Evolutionary conservation across 2,888 invertebrate species (phyloP).

Genomic region (Dolomedes plantarius): DNA sequence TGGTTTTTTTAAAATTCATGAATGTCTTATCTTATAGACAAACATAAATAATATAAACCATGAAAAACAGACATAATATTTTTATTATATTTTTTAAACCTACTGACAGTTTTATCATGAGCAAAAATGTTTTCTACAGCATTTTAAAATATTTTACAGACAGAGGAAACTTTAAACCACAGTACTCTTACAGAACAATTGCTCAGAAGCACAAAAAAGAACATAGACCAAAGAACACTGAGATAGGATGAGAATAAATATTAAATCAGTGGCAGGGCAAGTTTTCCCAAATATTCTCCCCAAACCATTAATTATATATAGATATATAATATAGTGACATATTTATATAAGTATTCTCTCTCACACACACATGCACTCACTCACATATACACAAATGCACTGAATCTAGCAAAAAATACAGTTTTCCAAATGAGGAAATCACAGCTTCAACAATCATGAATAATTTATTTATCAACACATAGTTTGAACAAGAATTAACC

Average conservation of each 20-base stretch:
- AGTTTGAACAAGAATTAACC: slow-evolving; percentile 48
- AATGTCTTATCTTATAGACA: too few relatives aligned
- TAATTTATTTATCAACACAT: slow-evolving; percentile 16
- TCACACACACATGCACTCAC: too few relatives aligned
- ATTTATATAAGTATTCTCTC: too few relatives aligned
- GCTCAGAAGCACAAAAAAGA: slow-evolving; percentile 49
- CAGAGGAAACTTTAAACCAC: slow-evolving; percentile 52
- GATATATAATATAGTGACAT: too few relatives aligned
- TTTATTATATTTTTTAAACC: slow-evolving; percentile 33
- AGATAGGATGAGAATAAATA: slow-evolving; percentile 57
- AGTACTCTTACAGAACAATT: slow-evolving; percentile 50
- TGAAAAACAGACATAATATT: slow-evolving; percentile 60
- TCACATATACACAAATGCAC: neutral
- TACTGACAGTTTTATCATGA: slow-evolving; percentile 67
- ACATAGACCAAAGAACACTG: slow-evolving; percentile 52
- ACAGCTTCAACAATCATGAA: slow-evolving; percentile 40
- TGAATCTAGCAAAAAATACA: slow-evolving; percentile 10
- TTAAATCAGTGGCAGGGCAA: slow-evolving; percentile 40
- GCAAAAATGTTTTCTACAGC: slow-evolving; percentile 65
- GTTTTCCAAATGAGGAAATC: slow-evolving; percentile 39
- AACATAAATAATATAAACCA: neutral
- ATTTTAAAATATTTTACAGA: slow-evolving; percentile 65
- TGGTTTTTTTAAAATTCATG: too few relatives aligned
- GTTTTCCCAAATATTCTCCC: neutral
- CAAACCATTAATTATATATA: too few relatives aligned